These are phyloP conservation scores for Phocides pigmalion DNA, from an alignment of 1,140 invertebrate genomes.

Conservation along the genomic window DNA sequence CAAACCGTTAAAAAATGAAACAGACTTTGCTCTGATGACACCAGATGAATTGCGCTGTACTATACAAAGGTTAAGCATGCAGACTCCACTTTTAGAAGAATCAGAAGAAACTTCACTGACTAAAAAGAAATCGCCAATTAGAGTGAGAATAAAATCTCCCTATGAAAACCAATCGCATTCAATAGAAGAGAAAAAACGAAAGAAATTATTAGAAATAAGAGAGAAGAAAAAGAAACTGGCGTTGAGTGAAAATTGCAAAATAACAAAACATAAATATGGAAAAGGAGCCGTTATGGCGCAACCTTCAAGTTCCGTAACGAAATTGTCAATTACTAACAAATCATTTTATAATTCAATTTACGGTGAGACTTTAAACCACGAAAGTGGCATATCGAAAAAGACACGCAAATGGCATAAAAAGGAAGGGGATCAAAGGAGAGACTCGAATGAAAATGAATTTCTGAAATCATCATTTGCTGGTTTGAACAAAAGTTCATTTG, in stretches of 20 bases:
- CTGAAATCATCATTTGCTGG: not conserved
- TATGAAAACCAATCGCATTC: conserved; percentile 68
- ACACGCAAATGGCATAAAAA: conserved; percentile 37
- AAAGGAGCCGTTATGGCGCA: conserved; percentile 59
- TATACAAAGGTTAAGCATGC: conserved; percentile 57
- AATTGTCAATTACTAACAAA: conserved; percentile 75
- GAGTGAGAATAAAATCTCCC: conserved; percentile 69
- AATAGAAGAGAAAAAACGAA: conserved; percentile 72
- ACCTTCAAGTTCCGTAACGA: conserved; percentile 68
- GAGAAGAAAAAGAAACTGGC: conserved; percentile 64
- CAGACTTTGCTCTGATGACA: conserved; percentile 29
- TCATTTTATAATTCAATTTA: conserved; percentile 78
- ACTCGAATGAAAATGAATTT: conserved; percentile 3
- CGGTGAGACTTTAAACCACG: conserved; percentile 47
- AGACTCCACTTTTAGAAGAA: conserved; percentile 59
- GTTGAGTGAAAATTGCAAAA: conserved; percentile 58
- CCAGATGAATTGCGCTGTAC: conserved; percentile 50
- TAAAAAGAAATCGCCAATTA: conserved; percentile 61
- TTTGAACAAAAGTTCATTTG: conserved; percentile 7
- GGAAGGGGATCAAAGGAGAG: conserved; percentile 10
- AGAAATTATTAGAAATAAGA: conserved; percentile 67
- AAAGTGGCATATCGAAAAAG: conserved; percentile 42
- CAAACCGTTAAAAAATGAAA: conserved; percentile 28
- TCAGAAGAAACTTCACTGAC: conserved; percentile 43
- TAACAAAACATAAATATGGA: conserved; percentile 56